These are phyloP conservation scores for Cheilosia variabilis DNA, from an alignment of 2,888 invertebrate species.

Conservation along the genomic window DNA sequence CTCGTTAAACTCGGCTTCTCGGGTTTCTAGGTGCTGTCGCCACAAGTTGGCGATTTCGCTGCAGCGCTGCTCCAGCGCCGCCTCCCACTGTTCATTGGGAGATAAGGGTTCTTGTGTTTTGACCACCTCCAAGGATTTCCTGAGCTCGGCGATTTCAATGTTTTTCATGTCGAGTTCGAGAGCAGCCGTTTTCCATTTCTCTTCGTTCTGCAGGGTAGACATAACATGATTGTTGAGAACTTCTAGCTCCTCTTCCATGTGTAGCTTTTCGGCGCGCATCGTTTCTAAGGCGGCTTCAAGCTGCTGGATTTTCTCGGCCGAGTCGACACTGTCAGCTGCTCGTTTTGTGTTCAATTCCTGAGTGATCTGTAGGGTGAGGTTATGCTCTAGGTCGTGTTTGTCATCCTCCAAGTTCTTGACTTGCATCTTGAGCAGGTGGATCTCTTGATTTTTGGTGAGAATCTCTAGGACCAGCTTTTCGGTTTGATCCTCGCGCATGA, in stretches of 20 bases:
- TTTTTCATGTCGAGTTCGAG: slow-evolving; percentile 82
- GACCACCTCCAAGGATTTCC: slow-evolving; percentile 78
- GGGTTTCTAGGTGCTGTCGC: slow-evolving; percentile 88
- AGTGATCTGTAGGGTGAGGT: slow-evolving; percentile 79
- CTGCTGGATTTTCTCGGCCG: slow-evolving; percentile 67
- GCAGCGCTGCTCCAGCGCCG: slow-evolving; percentile 87
- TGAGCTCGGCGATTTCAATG: slow-evolving; percentile 82
- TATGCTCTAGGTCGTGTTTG: slow-evolving; percentile 82
- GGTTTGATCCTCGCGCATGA: slow-evolving; percentile 83
- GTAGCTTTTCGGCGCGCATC: slow-evolving; percentile 79
- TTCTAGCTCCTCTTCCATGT: slow-evolving; percentile 82
- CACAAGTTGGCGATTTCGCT: slow-evolving; percentile 88
- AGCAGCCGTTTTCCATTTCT: slow-evolving; percentile 80
- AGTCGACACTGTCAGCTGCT: slow-evolving; percentile 27
- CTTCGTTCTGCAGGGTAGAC: slow-evolving; percentile 81
- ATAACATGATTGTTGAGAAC: slow-evolving; percentile 83
- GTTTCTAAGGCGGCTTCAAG: slow-evolving; percentile 78
- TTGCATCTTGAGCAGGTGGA: slow-evolving; percentile 83
- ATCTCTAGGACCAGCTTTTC: slow-evolving; percentile 82
- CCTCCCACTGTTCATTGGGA: slow-evolving; percentile 83
- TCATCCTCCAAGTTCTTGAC: slow-evolving; percentile 83
- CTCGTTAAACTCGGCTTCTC: slow-evolving; percentile 86
- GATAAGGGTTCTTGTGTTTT: slow-evolving; percentile 73
- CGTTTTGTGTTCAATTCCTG: slow-evolving; percentile 77
- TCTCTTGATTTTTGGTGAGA: slow-evolving; percentile 82